Conservation (phyloP, 2,888 invertebrate species). For the Lamellibrachia columna region DNA sequence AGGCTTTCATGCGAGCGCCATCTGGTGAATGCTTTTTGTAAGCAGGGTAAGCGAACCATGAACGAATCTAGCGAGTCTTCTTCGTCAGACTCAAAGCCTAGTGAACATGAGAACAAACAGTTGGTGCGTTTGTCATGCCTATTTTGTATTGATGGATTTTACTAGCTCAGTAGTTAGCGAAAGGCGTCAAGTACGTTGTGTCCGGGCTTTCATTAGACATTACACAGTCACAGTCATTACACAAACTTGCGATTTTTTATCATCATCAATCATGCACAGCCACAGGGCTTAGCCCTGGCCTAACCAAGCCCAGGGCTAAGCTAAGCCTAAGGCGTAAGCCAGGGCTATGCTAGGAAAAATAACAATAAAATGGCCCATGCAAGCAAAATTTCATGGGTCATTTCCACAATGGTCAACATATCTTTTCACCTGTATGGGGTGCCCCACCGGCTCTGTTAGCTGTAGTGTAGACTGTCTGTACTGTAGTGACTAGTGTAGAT, state of each 20-base stretch:
- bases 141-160: slow-evolving; percentile 29
- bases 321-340: too few relatives aligned
- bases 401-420: too few relatives aligned
- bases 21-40: background rate
- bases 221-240: slow-evolving; percentile 34
- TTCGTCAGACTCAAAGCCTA: background rate
- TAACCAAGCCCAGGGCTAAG: too few relatives aligned
- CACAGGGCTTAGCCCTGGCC: too few relatives aligned
- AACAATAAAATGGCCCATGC: background rate
- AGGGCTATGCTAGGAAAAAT: too few relatives aligned
- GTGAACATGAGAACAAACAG: slow-evolving; percentile 6
- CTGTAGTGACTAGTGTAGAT: too few relatives aligned
- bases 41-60: background rate
- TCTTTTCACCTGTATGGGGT: too few relatives aligned
- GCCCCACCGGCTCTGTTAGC: too few relatives aligned
- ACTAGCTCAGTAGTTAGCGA: slow-evolving; percentile 25
- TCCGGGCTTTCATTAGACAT: background rate
- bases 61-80: background rate
- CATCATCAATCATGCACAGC: too few relatives aligned
- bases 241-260: background rate
- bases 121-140: background rate
- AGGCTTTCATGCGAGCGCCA: background rate
- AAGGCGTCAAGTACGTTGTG: background rate
- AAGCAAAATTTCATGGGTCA: background rate
- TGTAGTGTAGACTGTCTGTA: too few relatives aligned